Conservation (phyloP, 2,797 vertebrate genomes). For the Cacajao melanocephalus region DNA sequence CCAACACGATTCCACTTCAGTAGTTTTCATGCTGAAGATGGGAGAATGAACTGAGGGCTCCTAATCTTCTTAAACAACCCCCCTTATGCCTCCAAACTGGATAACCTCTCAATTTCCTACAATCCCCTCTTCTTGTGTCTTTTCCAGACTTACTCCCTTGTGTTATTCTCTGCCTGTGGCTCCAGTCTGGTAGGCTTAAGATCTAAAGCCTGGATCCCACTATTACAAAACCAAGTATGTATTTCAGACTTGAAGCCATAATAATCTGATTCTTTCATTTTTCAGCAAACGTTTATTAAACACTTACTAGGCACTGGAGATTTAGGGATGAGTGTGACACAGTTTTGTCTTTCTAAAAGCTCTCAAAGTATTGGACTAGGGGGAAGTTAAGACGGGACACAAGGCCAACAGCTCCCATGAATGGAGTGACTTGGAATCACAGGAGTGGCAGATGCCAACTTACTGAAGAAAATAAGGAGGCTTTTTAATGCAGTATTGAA, state of each 20-base stretch:
- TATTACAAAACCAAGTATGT: conserved; percentile 10
- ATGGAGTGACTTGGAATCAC: background rate
- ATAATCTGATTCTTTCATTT: conserved; percentile 18
- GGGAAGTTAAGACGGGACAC: background rate
- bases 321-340: background rate
- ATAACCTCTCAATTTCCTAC: background rate
- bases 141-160: background rate
- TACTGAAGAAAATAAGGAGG: background rate
- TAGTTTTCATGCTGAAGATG: background rate
- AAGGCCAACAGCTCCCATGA: background rate
- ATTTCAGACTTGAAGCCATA: background rate
- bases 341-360: conserved; percentile 36
- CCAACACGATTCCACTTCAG: background rate
- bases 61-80: background rate
- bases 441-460: background rate
- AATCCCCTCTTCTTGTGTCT: background rate
- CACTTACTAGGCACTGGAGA: background rate
- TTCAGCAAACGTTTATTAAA: conserved; percentile 37
- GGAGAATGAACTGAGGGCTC: background rate
- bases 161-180: background rate
- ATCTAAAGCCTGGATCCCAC: background rate
- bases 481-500: background rate
- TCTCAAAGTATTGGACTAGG: background rate
- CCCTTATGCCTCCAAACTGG: background rate
- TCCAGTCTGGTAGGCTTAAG: background rate